Evolutionary conservation across 2,888 invertebrate genomes (phyloP), one percentile per base, ranked within the genome.

Genomic region (Temnothorax rugatulus): DNA sequence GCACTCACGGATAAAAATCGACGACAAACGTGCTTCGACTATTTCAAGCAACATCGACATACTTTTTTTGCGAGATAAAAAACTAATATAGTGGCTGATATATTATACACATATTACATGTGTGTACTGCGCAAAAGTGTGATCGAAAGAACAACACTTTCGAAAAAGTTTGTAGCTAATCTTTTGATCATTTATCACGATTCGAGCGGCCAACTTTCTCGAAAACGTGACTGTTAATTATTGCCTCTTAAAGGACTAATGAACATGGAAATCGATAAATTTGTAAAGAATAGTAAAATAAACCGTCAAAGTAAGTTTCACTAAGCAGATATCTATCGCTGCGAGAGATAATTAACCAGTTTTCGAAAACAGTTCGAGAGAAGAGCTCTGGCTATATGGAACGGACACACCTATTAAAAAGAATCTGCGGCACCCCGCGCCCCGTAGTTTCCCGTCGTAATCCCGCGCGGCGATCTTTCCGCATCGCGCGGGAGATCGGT

Each of bases 391-490:
- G 57, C n/a, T 44, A 68, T 54, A 77, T 52, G 25, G 54, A 7
- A 57, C 34, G 8, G 47, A 38, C 79, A 73, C 74, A 79, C 59
- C 59, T 25, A 59, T 34, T 81, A 74, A 73, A 59, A 81, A 73
- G 79, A 73, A 81, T 73, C 13, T 15, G 8, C 52, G 21, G 34
- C 54, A 59, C 59, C 59, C 59, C 21, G 34, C 54, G 47, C 59
- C 59, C 59, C 21, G 25, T 34, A 63, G 15, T 34, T 73, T 64
- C 50, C 44, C 57, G 2, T 74, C 61, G 75, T 41, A 84, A 89
- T 90, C 89, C 87, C 85, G 90, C 82, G 41, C 34, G 83, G 91
- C 92, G 21, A 79, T 73, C 82, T 93, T 93, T 61, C 34, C 47
- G 75, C 34, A 13, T 68, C 69, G n/a, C 25, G 54, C 50, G 18